These are phyloP conservation scores for Neolamprologus tretocephalus DNA, from an alignment of 2,113 vertebrate genomes.

Conservation along the genomic window DNA sequence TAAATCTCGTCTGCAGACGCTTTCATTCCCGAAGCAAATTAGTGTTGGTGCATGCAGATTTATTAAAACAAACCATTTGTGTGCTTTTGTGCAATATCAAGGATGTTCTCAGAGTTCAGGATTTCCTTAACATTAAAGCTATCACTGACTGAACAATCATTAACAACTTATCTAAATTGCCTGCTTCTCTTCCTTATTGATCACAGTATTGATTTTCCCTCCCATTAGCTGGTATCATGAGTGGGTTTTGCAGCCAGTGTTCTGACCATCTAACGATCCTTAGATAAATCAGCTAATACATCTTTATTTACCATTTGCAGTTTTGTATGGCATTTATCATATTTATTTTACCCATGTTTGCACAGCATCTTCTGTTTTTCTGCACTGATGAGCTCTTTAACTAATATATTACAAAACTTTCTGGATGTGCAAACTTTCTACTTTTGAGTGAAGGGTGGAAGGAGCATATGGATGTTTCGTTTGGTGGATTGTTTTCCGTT, in stretches of 20 bases:
- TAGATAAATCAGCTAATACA: neutral
- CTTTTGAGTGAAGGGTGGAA: neutral
- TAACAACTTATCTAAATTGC: slow-evolving; percentile 28
- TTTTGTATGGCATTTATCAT: neutral
- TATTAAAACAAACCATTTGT: neutral
- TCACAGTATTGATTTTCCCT: neutral
- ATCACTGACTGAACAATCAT: slow-evolving; percentile 1
- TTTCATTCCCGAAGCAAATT: neutral
- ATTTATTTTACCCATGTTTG: neutral
- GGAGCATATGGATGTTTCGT: neutral
- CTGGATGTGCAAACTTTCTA: neutral
- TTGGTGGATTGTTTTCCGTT: neutral
- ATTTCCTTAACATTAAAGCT: neutral
- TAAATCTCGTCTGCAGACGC: too few species aligned
- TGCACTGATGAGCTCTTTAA: neutral
- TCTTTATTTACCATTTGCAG: neutral
- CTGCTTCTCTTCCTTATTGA: slow-evolving; percentile 7
- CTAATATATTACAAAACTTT: neutral
- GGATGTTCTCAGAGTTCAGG: neutral
- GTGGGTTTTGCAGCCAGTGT: neutral
- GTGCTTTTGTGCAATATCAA: neutral
- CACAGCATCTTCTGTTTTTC: neutral
- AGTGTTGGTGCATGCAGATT: neutral
- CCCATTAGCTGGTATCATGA: neutral
- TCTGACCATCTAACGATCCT: neutral